Conservation (phyloP, 2,113 vertebrate genomes). For the Neolamprologus variostigma region DNA sequence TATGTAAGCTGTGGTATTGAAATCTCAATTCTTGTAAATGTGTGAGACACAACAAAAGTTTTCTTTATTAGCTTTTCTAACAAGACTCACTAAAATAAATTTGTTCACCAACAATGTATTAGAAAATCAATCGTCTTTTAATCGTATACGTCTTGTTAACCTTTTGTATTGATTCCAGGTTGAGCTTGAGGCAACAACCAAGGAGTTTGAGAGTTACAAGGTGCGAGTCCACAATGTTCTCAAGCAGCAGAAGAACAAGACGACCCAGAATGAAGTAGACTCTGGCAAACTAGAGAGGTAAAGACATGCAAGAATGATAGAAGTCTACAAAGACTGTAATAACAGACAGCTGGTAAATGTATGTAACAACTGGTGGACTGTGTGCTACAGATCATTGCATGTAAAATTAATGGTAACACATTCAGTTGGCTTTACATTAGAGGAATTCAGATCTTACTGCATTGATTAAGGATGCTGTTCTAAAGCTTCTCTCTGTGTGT, state of each 20-base stretch:
- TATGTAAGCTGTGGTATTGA: not conserved
- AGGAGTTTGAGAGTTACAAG: constrained; percentile 94
- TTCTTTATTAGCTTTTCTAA: not conserved
- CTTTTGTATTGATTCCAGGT: constrained; percentile 64
- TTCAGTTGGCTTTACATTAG: not conserved
- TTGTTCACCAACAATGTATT: not conserved
- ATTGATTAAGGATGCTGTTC: not conserved
- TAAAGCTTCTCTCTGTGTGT: accelerated
- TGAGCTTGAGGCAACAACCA: constrained; percentile 76
- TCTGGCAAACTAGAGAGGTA: constrained; percentile 85
- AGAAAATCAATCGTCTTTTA: not conserved
- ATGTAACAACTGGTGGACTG: not conserved
- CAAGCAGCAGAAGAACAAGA: constrained; percentile 92
- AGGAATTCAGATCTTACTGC: not conserved
- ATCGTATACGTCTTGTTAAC: not conserved
- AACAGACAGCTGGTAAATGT: not conserved
- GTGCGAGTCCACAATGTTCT: constrained; percentile 96
- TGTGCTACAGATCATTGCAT: not conserved
- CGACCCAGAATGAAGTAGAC: constrained; percentile 77
- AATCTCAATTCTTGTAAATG: not conserved
- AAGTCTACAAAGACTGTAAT: not conserved
- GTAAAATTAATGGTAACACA: not conserved
- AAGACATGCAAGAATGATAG: not conserved
- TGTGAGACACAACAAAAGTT: not conserved
- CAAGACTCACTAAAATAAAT: not conserved